These are phyloP conservation scores for Ectobius pallidus DNA, from an alignment of 2,888 invertebrate genomes.

Conservation along the genomic window DNA sequence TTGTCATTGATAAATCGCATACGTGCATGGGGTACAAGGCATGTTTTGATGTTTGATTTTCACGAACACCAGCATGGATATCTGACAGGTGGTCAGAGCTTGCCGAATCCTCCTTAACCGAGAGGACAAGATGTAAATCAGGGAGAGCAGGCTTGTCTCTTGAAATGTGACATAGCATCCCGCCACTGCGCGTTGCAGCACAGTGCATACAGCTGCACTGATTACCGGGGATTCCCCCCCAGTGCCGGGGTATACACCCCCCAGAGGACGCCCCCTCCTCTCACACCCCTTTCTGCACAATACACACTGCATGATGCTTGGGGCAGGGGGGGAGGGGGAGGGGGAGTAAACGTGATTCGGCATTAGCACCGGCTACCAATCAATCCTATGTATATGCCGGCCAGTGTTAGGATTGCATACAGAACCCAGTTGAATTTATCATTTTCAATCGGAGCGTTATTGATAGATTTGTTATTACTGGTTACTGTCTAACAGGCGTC, in stretches of 20 bases:
- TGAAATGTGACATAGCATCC: background rate
- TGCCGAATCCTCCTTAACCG: too few relatives aligned
- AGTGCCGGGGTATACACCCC: slow-evolving; percentile 15
- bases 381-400: slow-evolving; percentile 34
- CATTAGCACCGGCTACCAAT: slow-evolving; percentile 38
- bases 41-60: too few relatives aligned
- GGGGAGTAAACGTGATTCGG: slow-evolving; percentile 38
- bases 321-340: background rate
- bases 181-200: background rate
- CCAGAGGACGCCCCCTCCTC: slow-evolving; percentile 9
- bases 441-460: slow-evolving; percentile 36
- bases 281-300: slow-evolving; percentile 28
- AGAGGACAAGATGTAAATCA: background rate
- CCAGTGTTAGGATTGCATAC: slow-evolving; percentile 21
- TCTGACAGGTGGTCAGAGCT: too few relatives aligned
- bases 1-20: too few relatives aligned
- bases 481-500: slow-evolving; percentile 16
- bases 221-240: slow-evolving; percentile 34
- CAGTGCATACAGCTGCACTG: slow-evolving; percentile 38
- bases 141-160: background rate
- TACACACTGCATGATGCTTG: slow-evolving; percentile 32
- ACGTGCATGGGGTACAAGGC: too few relatives aligned
- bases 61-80: too few relatives aligned
- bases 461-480: slow-evolving; percentile 41
- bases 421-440: slow-evolving; percentile 30